Percentiles rank a stretch among this genome's conserved stretches.
Conservation (phyloP, 2,113 vertebrate genomes). For the Herpetotheres cachinnans region DNA sequence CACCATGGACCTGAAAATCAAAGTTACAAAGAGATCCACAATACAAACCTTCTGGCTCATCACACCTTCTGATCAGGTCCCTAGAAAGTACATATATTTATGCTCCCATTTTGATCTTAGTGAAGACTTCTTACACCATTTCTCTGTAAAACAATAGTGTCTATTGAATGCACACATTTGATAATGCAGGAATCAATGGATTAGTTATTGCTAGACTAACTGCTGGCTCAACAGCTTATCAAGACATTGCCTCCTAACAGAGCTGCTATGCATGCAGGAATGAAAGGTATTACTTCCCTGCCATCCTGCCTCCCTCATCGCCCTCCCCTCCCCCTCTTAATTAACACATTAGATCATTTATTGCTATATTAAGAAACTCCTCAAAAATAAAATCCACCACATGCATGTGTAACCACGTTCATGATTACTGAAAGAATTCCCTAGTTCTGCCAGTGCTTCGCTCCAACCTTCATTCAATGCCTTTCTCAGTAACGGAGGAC, state of each 20-base stretch:
- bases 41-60: neutral
- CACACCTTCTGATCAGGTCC: neutral
- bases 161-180: neutral
- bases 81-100: neutral
- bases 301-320: neutral
- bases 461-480: neutral
- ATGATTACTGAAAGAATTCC: neutral
- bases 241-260: neutral
- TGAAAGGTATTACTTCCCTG: neutral
- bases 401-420: neutral
- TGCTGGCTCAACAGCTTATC: neutral
- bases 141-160: neutral
- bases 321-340: neutral
- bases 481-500: neutral
- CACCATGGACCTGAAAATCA: neutral
- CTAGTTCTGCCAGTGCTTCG: neutral
- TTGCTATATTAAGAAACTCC: neutral
- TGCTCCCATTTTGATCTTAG: neutral
- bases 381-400: neutral
- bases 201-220: neutral
- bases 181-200: neutral
- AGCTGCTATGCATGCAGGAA: neutral
- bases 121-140: neutral
- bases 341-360: neutral
- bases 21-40: neutral